Evolutionary conservation across 2,113 vertebrate genomes (phyloP).

Genomic region (Pyxicephalus adspersus): DNA sequence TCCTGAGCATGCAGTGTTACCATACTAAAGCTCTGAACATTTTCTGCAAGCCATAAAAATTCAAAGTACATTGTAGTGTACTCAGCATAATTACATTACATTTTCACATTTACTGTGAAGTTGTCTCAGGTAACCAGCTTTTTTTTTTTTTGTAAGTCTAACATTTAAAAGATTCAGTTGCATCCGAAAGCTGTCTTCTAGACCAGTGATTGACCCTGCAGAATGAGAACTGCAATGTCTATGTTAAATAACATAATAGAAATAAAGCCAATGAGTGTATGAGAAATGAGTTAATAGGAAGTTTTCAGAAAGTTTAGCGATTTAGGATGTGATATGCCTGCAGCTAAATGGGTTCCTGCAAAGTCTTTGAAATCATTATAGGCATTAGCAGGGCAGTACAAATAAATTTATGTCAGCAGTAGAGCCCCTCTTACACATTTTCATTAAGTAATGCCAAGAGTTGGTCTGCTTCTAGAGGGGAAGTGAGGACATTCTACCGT

Average conservation of each 20-base stretch:
- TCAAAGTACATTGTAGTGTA: not conserved
- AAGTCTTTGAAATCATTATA: conserved; percentile 39
- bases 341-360: conserved; percentile 30
- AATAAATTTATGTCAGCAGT: conserved; percentile 27
- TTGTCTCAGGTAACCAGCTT: not conserved
- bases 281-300: conserved; percentile 46
- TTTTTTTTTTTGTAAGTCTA: not conserved
- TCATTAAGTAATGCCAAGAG: conserved; percentile 22
- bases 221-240: not conserved
- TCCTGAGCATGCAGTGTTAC: not conserved
- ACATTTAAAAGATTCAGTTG: conserved; percentile 18
- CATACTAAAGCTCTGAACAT: not conserved
- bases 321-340: conserved; percentile 19
- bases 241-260: not conserved
- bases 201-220: conserved; percentile 28
- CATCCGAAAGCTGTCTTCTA: not conserved
- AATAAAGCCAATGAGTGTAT: not conserved
- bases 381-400: conserved; percentile 30
- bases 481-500: conserved; percentile 28
- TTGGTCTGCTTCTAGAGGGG: conserved; percentile 18
- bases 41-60: not conserved
- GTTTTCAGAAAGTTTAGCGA: conserved; percentile 45
- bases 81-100: conserved; percentile 15
- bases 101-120: conserved; percentile 36
- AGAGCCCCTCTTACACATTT: conserved; percentile 2